These are phyloP conservation scores for Mormyrus lacerda DNA, from an alignment of 2,113 vertebrate genomes.

Conservation along the genomic window DNA sequence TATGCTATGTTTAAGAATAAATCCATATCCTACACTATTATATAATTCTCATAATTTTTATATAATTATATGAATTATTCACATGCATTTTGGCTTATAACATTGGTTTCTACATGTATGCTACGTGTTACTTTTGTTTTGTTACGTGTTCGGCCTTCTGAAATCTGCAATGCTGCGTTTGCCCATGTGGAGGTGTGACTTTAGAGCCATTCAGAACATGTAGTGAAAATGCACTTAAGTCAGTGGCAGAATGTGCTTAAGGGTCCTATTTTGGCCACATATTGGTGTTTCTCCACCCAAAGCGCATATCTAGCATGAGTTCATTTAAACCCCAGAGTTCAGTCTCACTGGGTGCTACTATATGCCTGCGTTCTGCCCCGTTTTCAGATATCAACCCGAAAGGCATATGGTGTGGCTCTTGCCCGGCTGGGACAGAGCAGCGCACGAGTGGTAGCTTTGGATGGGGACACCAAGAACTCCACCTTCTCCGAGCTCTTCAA, in stretches of 20 bases:
- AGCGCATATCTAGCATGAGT: not conserved
- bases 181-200: no score
- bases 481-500: conserved; percentile 73
- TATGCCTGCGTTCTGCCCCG: not conserved
- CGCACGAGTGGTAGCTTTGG: conserved; percentile 66
- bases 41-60: no score
- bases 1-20: no score
- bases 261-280: not conserved
- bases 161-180: not conserved
- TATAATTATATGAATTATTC: not conserved
- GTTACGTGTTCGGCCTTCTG: not conserved
- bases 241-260: not conserved
- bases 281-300: not conserved
- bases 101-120: not conserved
- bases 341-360: not conserved
- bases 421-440: conserved; percentile 66
- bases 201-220: not conserved
- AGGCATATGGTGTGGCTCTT: conserved; percentile 71
- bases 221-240: no score
- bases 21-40: no score
- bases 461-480: conserved; percentile 76
- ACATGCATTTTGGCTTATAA: not conserved
- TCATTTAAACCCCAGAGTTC: not conserved
- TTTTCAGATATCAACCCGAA: conserved; percentile 67
- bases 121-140: not conserved